Percentiles rank a stretch among this genome's conserved stretches.
Conservation (phyloP, 2,113 vertebrate genomes). For the Sceloporus tristichus region DNA sequence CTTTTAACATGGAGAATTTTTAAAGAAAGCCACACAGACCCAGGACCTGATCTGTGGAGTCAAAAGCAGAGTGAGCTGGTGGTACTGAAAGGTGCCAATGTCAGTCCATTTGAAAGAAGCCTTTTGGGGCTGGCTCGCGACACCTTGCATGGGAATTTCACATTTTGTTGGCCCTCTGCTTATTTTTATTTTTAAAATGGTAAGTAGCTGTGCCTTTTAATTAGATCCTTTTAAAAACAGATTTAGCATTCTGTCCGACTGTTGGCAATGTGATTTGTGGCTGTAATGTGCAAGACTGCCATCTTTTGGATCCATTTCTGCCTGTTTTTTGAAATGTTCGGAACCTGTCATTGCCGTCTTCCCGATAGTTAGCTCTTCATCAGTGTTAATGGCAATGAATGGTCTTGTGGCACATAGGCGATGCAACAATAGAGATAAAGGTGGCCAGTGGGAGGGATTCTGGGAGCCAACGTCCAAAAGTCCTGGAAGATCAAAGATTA, state of each 20-base stretch:
- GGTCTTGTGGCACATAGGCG: background rate
- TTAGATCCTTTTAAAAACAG: slow-evolving; percentile 39
- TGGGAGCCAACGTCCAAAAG: background rate
- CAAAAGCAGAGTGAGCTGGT: background rate
- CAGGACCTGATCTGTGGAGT: background rate
- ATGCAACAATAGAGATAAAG: background rate
- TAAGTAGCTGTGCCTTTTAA: slow-evolving; percentile 60
- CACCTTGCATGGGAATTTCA: slow-evolving; percentile 59
- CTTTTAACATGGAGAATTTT: accelerated
- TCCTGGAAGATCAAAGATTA: too few relatives aligned
- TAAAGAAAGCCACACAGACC: background rate
- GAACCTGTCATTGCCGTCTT: slow-evolving; percentile 23
- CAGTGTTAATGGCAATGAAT: background rate
- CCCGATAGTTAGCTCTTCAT: background rate
- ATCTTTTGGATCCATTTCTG: slow-evolving; percentile 41
- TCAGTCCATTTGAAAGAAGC: background rate
- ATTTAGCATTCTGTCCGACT: slow-evolving; percentile 24
- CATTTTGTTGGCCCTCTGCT: slow-evolving; percentile 54
- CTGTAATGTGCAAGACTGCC: background rate
- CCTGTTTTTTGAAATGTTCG: slow-evolving; percentile 21
- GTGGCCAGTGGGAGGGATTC: too few relatives aligned
- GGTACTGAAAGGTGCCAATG: slow-evolving; percentile 6
- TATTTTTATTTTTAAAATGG: slow-evolving; percentile 28
- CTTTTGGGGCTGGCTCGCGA: slow-evolving; percentile 48
- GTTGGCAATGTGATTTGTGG: background rate